Evolutionary conservation across 2,797 vertebrate genomes (phyloP), one percentile per base, ranked within the genome.

Genomic region (Poeciliopsis infans): DNA sequence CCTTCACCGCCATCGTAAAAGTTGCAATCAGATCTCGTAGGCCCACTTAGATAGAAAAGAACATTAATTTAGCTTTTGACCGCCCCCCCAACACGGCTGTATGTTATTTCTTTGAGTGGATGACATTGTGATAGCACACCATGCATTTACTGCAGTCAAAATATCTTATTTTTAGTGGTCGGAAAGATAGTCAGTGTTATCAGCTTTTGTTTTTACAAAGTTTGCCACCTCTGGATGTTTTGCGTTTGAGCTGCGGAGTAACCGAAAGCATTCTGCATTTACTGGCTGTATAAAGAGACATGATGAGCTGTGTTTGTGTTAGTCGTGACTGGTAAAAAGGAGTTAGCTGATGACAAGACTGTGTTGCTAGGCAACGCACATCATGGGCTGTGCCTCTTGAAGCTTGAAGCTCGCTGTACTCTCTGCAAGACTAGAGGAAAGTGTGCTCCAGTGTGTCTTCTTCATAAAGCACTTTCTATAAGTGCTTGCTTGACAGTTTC

Each of bases 241-340:
- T 53, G 71, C 79, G 78, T 78, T 88, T 72, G 72, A 87, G 86
- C 90, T 91, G 83, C 83, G 83, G 76, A 75, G 81, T 87, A 81
- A 87, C 82, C 85, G 82, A 88, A 86, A 89, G 87, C 92, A 88
- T 91, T 91, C 85, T 92, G 93, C 92, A 94, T 94, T 94, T 93
- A 90, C 90, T 88, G 92, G 82, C 90, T 91, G 89, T 86, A 81
- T 88, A 88, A 91, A 91, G 88, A 94, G 95, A 92, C 93, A 92
- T 93, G 93, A 93, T 93, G 92, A 94, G 92, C 91, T 92, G 94
- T 95, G 90, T 95, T 96, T 96, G 95, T 95, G 95, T 97, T 96
- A 96, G 97, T 98, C 95, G 94, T 98, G 97, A 98, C 96, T 96
- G 94, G 94, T 96, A 95, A 96, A 70, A 97, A 96, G 94, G 95